A percentile compares a stretch with the other conserved stretches of the same genome.
Evolutionary conservation across 2,113 vertebrate genomes (phyloP).

Genomic region (Thermophis baileyi): DNA sequence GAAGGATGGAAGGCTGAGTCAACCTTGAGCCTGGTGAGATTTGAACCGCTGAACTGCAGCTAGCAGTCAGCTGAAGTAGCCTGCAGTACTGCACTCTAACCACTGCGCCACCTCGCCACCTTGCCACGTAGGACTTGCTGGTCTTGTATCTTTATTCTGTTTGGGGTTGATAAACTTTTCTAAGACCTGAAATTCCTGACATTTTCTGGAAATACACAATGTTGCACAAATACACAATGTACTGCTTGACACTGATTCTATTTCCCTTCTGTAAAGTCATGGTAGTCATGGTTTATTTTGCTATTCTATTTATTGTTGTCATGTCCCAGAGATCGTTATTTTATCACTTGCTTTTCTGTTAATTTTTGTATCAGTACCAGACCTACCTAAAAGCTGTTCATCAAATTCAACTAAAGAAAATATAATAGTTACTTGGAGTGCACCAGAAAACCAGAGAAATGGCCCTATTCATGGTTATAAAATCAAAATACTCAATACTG

Average conservation of each 20-base stretch:
- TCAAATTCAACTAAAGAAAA: fast-evolving
- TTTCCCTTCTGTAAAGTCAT: neutral
- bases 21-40: too few relatives aligned
- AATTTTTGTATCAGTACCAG: constrained; percentile 54
- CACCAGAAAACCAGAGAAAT: fast-evolving
- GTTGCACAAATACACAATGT: neutral
- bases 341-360: neutral
- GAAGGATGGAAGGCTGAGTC: too few relatives aligned
- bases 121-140: neutral
- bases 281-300: neutral
- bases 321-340: neutral
- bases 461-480: neutral
- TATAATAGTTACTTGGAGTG: fast-evolving
- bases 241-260: neutral
- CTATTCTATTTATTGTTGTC: neutral
- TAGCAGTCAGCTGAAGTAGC: too few relatives aligned
- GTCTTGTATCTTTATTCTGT: neutral
- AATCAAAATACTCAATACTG: fast-evolving
- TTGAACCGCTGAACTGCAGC: too few relatives aligned
- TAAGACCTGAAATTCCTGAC: neutral
- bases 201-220: neutral
- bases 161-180: neutral
- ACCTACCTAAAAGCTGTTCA: fast-evolving
- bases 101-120: too few relatives aligned
- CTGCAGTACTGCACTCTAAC: too few relatives aligned